phyloP scores from a whole-genome alignment of 2,113 vertebrate genomes.

The Speoplatyrhinus poulsoni region DNA sequence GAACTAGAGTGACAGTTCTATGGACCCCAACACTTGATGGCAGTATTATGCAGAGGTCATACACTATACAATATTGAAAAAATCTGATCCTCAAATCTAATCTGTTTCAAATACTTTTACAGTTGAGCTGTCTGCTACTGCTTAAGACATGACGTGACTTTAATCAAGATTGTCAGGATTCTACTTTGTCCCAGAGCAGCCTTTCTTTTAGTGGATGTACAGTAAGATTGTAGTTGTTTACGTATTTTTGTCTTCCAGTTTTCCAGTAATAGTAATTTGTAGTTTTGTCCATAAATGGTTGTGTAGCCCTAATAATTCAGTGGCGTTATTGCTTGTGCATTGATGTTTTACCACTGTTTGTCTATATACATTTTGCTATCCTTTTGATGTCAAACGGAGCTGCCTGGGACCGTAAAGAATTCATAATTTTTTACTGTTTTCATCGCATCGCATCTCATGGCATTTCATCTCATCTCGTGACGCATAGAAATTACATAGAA shows the following conservation, averaged over 20 bases:
- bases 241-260: background rate
- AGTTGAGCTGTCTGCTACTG: too few species aligned
- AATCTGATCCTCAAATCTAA: background rate
- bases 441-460: slow-evolving; percentile 3
- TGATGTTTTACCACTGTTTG: slow-evolving; percentile 36
- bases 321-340: background rate
- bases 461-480: slow-evolving; percentile 4
- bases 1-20: background rate
- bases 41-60: background rate
- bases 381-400: slow-evolving; percentile 46
- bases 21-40: background rate
- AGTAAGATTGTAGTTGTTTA: background rate
- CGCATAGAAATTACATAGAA: background rate
- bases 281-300: background rate
- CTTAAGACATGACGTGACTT: too few species aligned
- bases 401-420: slow-evolving; percentile 41
- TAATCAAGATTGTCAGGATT: too few species aligned
- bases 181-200: too few species aligned
- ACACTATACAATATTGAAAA: background rate
- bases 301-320: background rate
- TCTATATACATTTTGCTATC: slow-evolving; percentile 33
- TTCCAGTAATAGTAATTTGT: background rate
- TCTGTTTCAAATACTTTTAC: too few species aligned
- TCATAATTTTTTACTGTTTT: slow-evolving; percentile 18
- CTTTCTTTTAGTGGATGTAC: too few species aligned